Base-by-base conservation (phyloP, 2,797 vertebrate species). In the Natrix natrix region DNA sequence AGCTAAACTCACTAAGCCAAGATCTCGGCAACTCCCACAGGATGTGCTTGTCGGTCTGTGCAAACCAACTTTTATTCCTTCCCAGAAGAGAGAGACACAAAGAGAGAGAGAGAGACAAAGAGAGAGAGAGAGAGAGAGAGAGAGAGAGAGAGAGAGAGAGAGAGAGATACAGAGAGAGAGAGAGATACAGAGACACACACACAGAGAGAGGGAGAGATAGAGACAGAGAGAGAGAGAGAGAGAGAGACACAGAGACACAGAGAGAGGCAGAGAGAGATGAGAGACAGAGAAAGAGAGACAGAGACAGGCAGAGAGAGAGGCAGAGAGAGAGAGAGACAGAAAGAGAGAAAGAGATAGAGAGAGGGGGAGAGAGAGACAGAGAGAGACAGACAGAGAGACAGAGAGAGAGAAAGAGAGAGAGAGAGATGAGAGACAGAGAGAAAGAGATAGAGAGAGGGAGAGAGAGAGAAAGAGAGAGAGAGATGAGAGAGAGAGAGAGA, bases 91-190 rank as follows among this genome's bases (percentile, higher is more conserved):
- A 43, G 14, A 20, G 5, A 37, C 32, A 37, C 32, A 22, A 17
- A 43, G 26, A 37, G n/a, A 12, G 8, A 0, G 13, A 26, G 20
- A 0, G 4, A 48, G 43, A 20, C 7, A 24, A 2, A 37, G 69
- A 2, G 17, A 22, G 3, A 11, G 37, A 43, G 74, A 4, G 54
- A 54, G 1, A 1, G 11, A 11, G 10, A 2, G 11, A 12, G 10
- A 2, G 54, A 0, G 2, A 55, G 55, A 55, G 2, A 3, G 55
- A 13, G 55, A 13, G 55, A 0, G 54, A 13, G 54, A 0, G 11
- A 55, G 12, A 3, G 11, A 13, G 54, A 0, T 0, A 55, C 11
- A 0, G 54, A 3, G 11, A 3, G 2, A 55, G 11, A 55, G 52
- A 54, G 2, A 54, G 52, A 11, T 8, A 10, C 1, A 11, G 52